Base-by-base conservation (phyloP, 2,797 vertebrate genomes). In the Discoglossus pictus region DNA sequence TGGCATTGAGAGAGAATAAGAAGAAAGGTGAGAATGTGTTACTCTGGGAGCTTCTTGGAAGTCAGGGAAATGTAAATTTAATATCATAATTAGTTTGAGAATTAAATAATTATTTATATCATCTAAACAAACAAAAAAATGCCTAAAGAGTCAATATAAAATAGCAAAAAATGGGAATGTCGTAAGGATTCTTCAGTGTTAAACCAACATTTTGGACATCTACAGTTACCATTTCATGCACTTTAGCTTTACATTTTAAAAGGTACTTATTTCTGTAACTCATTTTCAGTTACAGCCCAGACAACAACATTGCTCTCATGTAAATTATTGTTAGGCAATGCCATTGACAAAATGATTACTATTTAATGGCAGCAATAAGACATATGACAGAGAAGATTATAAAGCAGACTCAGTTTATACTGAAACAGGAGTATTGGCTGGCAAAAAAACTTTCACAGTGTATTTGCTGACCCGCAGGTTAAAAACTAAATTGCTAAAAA, bases 181-280 rank as follows among this genome's bases (percentile, higher is more conserved):
- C n/a, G n/a, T n/a, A n/a, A 34, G 53, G 35, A 58, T 58, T 36
- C 34, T 58, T 66, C 24, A 59, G 8, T 25, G 38, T 21, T 36
- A 10, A 61, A 44, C 31, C 66, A 61, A 15, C 56, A 54, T 15
- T 61, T 47, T 53, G 66, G 58, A 61, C 48, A 61, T 48, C 48
- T 13, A 31, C 25, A 54, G 18, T 43, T 47, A 44, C 48, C 40
- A 46, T 69, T 69, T 69, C 48, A 61, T 61, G 66, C 66, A 47
- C 43, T 69, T 69, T 69, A 53, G 66, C 54, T 69, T 69, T 61
- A 61, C 58, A 69, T 51, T 69, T 69, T 61, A 69, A 61, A 61
- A 61, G 50, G 46, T 61, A 60, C 66, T 69, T 68, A 68, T 68
- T 68, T 38, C 39, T 61, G 36, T n/a, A 67, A 60, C 65, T 23